Evolutionary conservation across 2,113 vertebrate genomes (phyloP).

Genomic region (Charina bottae): DNA sequence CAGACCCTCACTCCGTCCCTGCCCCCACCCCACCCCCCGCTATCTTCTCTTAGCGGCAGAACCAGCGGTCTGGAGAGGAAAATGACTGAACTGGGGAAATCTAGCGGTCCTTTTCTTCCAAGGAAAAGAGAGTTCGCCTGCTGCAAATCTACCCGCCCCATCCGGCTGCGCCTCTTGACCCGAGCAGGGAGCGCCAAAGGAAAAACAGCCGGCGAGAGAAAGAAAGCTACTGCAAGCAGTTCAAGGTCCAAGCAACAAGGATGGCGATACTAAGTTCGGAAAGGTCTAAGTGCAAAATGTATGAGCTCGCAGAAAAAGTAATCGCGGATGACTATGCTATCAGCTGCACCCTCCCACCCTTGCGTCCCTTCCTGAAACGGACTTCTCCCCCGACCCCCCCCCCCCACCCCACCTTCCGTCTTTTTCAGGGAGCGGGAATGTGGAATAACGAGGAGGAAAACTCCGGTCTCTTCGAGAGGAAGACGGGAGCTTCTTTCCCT

Average conservation of each 20-base stretch:
- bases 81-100: background rate
- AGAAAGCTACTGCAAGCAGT: background rate
- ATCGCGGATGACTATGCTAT: no score
- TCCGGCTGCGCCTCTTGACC: background rate
- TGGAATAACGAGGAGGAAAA: background rate
- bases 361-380: background rate
- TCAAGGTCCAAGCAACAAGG: background rate
- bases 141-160: background rate
- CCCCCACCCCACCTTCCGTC: background rate
- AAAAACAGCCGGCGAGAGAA: no score
- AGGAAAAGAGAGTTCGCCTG: background rate
- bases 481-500: background rate
- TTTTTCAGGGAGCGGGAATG: background rate
- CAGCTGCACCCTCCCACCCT: background rate
- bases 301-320: background rate
- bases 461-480: slow-evolving; percentile 15
- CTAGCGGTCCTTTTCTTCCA: background rate
- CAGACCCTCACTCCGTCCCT: background rate
- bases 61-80: background rate
- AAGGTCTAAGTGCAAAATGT: background rate
- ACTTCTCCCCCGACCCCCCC: background rate
- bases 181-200: background rate
- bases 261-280: background rate
- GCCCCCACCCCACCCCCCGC: background rate
- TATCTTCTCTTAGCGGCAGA: background rate